Base-by-base conservation (phyloP, 1,140 invertebrate species). In the Macrostomum lignano region DNA sequence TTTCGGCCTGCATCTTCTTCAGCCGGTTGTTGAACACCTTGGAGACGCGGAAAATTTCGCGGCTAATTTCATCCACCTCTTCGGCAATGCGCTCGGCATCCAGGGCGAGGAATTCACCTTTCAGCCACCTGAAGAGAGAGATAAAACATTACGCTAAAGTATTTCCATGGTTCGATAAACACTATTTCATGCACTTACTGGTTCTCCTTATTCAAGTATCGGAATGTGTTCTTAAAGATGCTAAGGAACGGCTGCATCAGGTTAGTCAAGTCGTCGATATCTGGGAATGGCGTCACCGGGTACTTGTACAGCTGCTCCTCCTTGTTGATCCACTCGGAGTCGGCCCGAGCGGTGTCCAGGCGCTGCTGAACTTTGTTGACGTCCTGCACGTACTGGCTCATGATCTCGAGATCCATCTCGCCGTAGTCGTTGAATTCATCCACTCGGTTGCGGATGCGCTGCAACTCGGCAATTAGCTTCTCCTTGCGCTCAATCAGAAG, bases 241-340 rank as follows among this genome's bases (percentile, higher is more conserved):
- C 52, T 54, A n/a, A 49, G 43, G 46, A 62, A 66, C 3, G 64
- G 63, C 35, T 63, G 60, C 7, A 65, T 46, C 5, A 44, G 40
- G 13, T 25, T 33, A 3, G 44, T 43, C 20, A 61, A 49, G 19
- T 75, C 69, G 39, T 71, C 68, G 19, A 79, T 61, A 38, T 72
- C 68, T 3, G 68, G 64, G 54, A 72, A 86, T 21, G 56, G 49
- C 0, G 69, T 68, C 25, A 67, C 43, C 2, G 70, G 69, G 46
- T 76, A 71, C 47, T n/a, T 74, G 44, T 81, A 77, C 2, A 78
- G 63, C 7, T 56, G 57, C 63, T 86, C 77, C 62, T 84, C 77
- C 43, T 52, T 68, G 55, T 81, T 81, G 24, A 84, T 76, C 75
- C 74, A 81, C 3, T 60, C 46, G 15, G 75, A 68, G 41, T 69